phyloP scores from a whole-genome alignment of 2,113 vertebrate genomes.

The Syngnathus typhle region DNA sequence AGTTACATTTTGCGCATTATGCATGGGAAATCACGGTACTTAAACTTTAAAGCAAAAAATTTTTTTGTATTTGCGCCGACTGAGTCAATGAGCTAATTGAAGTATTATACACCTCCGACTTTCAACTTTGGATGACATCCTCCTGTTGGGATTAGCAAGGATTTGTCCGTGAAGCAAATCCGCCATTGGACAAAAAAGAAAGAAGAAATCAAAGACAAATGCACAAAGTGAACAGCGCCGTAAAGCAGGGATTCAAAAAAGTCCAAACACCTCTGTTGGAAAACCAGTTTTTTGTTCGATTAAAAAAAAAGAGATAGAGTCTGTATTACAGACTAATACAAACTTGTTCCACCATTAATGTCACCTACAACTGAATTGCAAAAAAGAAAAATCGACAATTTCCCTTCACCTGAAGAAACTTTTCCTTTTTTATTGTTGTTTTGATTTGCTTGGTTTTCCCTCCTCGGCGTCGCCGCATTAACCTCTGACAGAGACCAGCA shows the following conservation, averaged over 20 bases:
- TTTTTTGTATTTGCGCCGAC: neutral
- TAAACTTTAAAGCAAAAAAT: no score
- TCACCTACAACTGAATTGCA: neutral
- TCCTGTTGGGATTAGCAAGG: neutral
- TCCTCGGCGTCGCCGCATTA: constrained; percentile 33
- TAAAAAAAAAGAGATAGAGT: no score
- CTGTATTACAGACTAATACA: no score
- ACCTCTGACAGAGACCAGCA: constrained; percentile 32
- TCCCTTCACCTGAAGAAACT: no score
- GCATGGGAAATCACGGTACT: no score
- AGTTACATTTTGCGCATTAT: no score
- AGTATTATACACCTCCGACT: neutral
- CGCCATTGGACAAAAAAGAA: neutral
- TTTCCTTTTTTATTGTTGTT: no score
- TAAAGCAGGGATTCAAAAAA: neutral
- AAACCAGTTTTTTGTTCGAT: neutral
- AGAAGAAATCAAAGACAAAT: constrained; percentile 17
- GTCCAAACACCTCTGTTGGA: neutral
- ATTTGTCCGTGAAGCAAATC: neutral
- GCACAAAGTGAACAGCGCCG: neutral
- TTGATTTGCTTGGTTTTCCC: neutral
- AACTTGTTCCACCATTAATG: no score
- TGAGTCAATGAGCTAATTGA: constrained; percentile 1
- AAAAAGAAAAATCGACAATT: no score
- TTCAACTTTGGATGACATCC: constrained; percentile 1